phyloP scores from a whole-genome alignment of 2,113 vertebrate genomes.

The Sula dactylatra region DNA sequence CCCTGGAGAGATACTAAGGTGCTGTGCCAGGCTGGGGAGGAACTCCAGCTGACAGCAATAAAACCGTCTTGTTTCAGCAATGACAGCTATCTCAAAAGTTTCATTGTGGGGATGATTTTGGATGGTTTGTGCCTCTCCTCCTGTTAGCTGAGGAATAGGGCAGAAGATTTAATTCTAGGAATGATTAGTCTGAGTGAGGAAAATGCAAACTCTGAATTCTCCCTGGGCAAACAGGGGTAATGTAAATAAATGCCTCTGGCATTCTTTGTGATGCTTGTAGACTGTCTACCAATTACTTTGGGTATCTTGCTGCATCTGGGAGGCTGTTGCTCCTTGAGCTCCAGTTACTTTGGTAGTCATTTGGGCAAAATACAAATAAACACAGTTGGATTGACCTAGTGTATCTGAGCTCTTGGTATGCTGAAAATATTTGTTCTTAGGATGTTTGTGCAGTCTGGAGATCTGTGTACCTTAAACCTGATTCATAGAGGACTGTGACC shows the following conservation, averaged over 20 bases:
- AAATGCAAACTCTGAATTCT: constrained; percentile 28
- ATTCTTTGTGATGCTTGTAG: constrained; percentile 28
- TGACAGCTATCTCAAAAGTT: neutral
- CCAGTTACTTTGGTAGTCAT: neutral
- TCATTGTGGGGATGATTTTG: neutral
- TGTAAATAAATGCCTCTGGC: constrained; percentile 32
- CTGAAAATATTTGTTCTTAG: constrained; percentile 55
- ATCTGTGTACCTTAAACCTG: neutral
- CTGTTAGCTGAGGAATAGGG: neutral
- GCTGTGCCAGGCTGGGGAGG: neutral
- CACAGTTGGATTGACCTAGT: neutral
- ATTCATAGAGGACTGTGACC: neutral
- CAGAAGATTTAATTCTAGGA: neutral
- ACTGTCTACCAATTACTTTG: constrained; percentile 23
- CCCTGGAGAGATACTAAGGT: neutral
- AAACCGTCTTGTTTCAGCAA: neutral
- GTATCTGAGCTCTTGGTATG: constrained; percentile 51
- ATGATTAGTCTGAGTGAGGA: constrained; percentile 6
- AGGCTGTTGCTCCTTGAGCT: constrained; percentile 21
- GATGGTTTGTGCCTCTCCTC: neutral
- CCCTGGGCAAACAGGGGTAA: neutral
- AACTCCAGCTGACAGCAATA: neutral
- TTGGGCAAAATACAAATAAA: constrained; percentile 38
- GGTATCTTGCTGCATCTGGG: constrained; percentile 34
- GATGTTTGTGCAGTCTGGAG: constrained; percentile 46